Evolutionary conservation across 2,888 invertebrate species (phyloP).

Genomic region (Nezara viridula): DNA sequence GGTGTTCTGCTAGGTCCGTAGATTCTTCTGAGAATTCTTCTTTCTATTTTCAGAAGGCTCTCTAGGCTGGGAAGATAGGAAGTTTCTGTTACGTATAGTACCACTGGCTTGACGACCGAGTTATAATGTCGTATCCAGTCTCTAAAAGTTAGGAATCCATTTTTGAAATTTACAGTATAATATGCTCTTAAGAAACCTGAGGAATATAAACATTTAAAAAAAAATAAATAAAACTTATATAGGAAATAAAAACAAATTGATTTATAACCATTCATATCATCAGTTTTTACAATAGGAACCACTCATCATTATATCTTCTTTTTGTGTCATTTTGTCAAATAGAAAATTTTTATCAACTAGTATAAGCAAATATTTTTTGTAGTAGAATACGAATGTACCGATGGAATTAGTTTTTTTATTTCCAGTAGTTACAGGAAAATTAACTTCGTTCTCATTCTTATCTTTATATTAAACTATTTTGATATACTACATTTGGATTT

Average conservation of each 20-base stretch:
- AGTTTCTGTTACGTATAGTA: too few species aligned
- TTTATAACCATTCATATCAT: not conserved
- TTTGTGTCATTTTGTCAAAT: not conserved
- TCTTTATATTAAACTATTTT: too few species aligned
- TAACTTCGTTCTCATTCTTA: not conserved
- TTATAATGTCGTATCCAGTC: too few species aligned
- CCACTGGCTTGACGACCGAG: too few species aligned
- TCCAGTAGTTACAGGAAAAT: not conserved
- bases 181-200: not conserved
- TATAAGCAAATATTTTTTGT: constrained; percentile 3
- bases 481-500: too few species aligned
- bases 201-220: not conserved
- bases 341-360: not conserved
- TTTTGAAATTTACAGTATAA: not conserved
- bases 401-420: not conserved
- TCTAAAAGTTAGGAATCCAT: too few species aligned
- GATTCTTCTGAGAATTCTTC: too few species aligned
- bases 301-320: not conserved
- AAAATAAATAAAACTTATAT: not conserved
- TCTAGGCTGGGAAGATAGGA: too few species aligned
- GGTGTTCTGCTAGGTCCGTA: too few species aligned
- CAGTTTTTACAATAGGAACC: not conserved
- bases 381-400: not conserved
- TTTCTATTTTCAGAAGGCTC: too few species aligned
- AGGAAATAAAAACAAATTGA: not conserved